Conservation (phyloP, 2,113 vertebrate genomes). For the Clarias gariepinus region DNA sequence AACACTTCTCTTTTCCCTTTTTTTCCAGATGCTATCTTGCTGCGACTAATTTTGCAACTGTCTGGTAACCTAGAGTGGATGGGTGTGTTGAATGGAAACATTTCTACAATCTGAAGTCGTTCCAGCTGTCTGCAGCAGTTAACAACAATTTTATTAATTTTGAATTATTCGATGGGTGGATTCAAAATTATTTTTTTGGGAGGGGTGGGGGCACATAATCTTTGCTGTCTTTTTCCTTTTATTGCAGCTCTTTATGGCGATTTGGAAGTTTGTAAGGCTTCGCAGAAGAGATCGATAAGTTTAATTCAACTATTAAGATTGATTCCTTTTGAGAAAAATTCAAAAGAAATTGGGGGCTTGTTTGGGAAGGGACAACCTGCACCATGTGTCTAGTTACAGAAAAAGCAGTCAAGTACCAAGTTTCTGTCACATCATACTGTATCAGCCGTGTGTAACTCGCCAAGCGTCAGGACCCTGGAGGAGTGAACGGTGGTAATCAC, state of each 20-base stretch:
- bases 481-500: constrained; percentile 40
- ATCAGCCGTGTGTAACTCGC: background rate
- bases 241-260: constrained; percentile 38
- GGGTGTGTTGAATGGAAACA: constrained; percentile 35
- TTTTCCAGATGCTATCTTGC: constrained; percentile 63
- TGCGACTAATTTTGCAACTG: constrained; percentile 61
- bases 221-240: constrained; percentile 45
- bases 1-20: constrained; percentile 60
- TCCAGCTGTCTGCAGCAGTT: constrained; percentile 27
- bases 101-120: background rate
- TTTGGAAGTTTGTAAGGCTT: constrained; percentile 7
- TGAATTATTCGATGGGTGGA: constrained; percentile 27
- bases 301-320: background rate
- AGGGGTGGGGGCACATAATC: constrained; percentile 59
- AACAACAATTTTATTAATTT: constrained; percentile 40
- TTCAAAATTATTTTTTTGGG: background rate
- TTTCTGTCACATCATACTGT: background rate
- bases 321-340: background rate
- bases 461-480: background rate
- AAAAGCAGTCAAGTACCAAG: background rate
- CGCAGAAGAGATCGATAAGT: constrained; percentile 42
- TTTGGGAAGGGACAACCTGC: constrained; percentile 34
- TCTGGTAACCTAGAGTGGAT: constrained; percentile 54
- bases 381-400: constrained; percentile 49
- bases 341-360: background rate